phyloP scores from a whole-genome alignment of 1,140 invertebrate genomes.

The Anthonomus grandis region DNA sequence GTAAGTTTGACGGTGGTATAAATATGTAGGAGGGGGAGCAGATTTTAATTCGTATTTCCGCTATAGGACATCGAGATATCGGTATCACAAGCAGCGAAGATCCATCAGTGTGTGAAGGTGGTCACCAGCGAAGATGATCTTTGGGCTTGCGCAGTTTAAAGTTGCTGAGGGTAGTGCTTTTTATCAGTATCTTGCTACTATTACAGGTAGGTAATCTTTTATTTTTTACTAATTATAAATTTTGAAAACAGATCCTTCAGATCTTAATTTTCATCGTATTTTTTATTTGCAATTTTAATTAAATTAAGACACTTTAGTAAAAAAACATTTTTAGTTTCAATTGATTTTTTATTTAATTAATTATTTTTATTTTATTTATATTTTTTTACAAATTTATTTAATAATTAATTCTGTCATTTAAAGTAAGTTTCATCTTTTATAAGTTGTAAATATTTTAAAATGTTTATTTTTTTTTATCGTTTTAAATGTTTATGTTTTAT shows the following conservation, averaged over 20 bases:
- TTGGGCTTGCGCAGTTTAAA: conserved; percentile 7
- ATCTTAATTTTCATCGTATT: neutral
- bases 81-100: conserved; percentile 4
- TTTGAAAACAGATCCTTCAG: neutral
- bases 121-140: conserved; percentile 9
- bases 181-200: conserved; percentile 30
- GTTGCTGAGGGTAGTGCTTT: conserved; percentile 15
- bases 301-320: neutral
- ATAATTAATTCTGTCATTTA: too few relatives aligned
- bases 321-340: neutral
- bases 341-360: neutral
- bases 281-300: neutral
- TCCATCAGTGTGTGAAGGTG: too few relatives aligned
- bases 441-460: too few relatives aligned
- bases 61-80: neutral
- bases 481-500: too few relatives aligned
- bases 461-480: too few relatives aligned
- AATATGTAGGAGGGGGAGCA: neutral
- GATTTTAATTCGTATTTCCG: neutral
- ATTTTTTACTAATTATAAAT: neutral
- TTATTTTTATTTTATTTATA: neutral
- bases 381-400: too few relatives aligned
- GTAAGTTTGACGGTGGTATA: too few relatives aligned
- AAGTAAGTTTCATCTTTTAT: too few relatives aligned
- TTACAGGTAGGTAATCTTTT: conserved; percentile 30